Evolutionary conservation across 2,888 invertebrate species (phyloP), one percentile per base, ranked within the genome.

Genomic region (Thera britannica): DNA sequence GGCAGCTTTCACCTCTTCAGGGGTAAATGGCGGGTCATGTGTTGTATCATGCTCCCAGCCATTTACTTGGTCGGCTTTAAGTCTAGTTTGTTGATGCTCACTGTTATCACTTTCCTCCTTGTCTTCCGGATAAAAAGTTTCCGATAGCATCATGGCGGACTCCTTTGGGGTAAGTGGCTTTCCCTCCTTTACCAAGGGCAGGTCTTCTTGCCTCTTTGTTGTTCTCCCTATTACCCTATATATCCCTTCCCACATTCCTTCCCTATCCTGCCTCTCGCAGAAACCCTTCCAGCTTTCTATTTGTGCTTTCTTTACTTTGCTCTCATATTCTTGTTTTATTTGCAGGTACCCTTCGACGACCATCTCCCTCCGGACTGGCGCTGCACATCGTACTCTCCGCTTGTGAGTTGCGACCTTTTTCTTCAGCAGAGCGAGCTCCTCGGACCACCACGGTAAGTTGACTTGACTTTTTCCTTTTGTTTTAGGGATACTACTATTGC

Each of bases 1-100:
- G n/a, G n/a, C n/a, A n/a, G n/a, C n/a, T n/a, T n/a, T n/a, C 0
- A 7, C 65, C 46, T 76, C 74, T 1, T 54, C 2, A 3, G 12
- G 6, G 0, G 75, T 74, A 56, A 75, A 76, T 23, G 64, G 70
- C 7, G 76, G 75, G 49, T 74, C 73, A 56, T 61, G 60, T 5
- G 7, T 44, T 1, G 23, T 3, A 38, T 49, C 60, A 59, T 56
- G 52, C 46, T 63, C 41, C 34, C 8, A 9, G 0, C 46, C 62
- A 49, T 73, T 72, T 60, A 65, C 67, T 3, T n/a, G 4, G 11
- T 49, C 49, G 0, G 67, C 63, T 11, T 3, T 5, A 54, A 35
- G 2, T 34, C 72, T 58, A 11, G 44, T 62, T 0, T 8, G 46
- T 2, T 3, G 9, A 49, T 72, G 72, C n/a, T 67, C 67, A 9